These are phyloP conservation scores for Galagoides demidoff DNA, from an alignment of 2,797 vertebrate genomes.

Conservation along the genomic window DNA sequence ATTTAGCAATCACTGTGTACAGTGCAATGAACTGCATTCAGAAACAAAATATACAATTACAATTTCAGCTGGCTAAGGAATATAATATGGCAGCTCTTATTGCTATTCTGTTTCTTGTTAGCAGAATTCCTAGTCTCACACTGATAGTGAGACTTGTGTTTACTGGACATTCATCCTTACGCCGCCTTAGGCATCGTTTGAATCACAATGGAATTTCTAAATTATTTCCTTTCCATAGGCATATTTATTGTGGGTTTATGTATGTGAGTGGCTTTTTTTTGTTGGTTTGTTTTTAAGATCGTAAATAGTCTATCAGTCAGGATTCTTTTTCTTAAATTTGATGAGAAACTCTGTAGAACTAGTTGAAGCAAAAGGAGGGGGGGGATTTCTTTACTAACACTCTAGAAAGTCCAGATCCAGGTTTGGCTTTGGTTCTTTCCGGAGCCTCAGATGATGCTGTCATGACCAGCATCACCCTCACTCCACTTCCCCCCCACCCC, in stretches of 20 bases:
- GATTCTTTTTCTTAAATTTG: not conserved
- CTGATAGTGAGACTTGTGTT: not conserved
- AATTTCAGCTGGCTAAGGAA: not conserved
- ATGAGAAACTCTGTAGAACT: not conserved
- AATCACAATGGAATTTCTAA: not conserved
- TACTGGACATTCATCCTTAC: not conserved
- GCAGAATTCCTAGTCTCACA: not conserved
- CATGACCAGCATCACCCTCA: not conserved
- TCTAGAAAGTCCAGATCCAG: not conserved
- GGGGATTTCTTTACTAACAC: not conserved
- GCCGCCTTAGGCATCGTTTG: not conserved
- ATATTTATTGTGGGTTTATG: not conserved
- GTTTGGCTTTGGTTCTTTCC: not conserved
- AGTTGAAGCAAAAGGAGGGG: not conserved
- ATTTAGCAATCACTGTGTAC: not conserved
- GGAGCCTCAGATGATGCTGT: not conserved
- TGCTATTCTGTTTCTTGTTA: not conserved
- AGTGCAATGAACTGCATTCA: not conserved
- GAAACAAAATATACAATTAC: not conserved
- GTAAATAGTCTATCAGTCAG: not conserved
- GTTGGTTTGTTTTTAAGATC: not conserved
- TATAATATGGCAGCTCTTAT: not conserved
- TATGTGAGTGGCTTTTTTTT: not conserved
- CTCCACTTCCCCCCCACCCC: not conserved
- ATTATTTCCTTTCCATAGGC: not conserved